Evolutionary conservation across 2,888 invertebrate species (phyloP).

Genomic region (Erebia ligea): DNA sequence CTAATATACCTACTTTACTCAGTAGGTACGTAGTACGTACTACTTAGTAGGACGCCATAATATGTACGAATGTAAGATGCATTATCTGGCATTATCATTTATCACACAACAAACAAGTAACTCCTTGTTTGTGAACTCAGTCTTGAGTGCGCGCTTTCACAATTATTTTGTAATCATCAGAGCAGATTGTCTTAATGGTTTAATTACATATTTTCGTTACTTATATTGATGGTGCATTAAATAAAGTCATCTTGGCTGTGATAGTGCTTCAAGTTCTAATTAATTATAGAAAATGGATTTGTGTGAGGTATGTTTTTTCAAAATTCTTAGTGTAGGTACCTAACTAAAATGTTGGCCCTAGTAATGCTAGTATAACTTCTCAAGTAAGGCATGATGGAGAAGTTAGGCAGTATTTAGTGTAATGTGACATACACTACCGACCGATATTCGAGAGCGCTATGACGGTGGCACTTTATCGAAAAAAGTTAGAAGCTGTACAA

Average conservation of each 20-base stretch:
- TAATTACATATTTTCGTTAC: neutral
- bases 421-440: too few species aligned
- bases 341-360: neutral
- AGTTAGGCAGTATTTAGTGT: too few species aligned
- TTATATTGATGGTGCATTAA: neutral
- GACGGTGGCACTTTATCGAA: too few species aligned
- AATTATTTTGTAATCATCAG: slow-evolving; percentile 9
- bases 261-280: neutral
- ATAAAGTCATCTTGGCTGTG: neutral
- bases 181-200: slow-evolving; percentile 11
- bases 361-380: too few species aligned
- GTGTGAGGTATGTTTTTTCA: slow-evolving; percentile 1
- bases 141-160: slow-evolving; percentile 25
- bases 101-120: slow-evolving; percentile 13
- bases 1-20: neutral
- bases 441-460: too few species aligned
- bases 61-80: slow-evolving; percentile 12
- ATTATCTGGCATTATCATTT: slow-evolving; percentile 32
- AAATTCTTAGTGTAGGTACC: neutral
- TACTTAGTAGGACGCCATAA: neutral
- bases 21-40: neutral
- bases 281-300: slow-evolving; percentile 15
- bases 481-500: too few species aligned
- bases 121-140: slow-evolving; percentile 20
- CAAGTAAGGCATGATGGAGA: too few species aligned